phyloP scores from a whole-genome alignment of 2,113 vertebrate genomes.

The Cyprinodon variegatus region DNA sequence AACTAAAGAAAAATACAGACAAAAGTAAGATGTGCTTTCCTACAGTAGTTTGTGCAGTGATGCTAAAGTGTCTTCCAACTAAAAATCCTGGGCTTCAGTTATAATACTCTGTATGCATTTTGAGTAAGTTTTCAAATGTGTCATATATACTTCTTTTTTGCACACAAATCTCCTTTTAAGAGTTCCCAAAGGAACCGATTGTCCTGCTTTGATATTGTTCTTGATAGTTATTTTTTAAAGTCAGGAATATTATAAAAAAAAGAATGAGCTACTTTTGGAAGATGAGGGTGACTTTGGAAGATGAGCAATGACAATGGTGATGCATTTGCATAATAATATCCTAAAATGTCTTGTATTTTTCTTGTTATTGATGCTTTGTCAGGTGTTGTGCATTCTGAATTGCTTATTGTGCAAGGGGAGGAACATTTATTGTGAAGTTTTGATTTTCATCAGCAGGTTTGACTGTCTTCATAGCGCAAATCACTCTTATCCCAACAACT shows the following conservation, averaged over 20 bases:
- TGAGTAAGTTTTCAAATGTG: not conserved
- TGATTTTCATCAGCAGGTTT: constrained; percentile 63
- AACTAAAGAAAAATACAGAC: not conserved
- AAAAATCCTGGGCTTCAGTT: not conserved
- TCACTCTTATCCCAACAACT: constrained; percentile 42
- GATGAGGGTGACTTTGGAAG: not conserved
- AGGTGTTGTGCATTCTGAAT: constrained; percentile 49
- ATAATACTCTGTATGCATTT: not conserved
- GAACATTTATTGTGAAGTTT: constrained; percentile 60
- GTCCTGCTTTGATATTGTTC: not conserved
- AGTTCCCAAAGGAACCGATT: not conserved
- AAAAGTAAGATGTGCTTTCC: no score
- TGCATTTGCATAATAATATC: not conserved
- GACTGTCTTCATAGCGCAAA: constrained; percentile 51
- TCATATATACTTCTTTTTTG: not conserved
- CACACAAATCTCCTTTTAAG: not conserved
- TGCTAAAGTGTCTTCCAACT: no score
- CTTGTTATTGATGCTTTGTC: constrained; percentile 8
- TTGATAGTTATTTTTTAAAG: not conserved
- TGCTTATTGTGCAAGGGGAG: constrained; percentile 58
- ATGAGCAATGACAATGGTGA: not conserved
- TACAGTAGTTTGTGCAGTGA: not conserved
- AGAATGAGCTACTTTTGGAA: not conserved
- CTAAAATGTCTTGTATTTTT: not conserved
- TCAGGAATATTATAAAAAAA: not conserved